Evolutionary conservation across 2,888 invertebrate species (phyloP).

Genomic region (Serripes groenlandicus): DNA sequence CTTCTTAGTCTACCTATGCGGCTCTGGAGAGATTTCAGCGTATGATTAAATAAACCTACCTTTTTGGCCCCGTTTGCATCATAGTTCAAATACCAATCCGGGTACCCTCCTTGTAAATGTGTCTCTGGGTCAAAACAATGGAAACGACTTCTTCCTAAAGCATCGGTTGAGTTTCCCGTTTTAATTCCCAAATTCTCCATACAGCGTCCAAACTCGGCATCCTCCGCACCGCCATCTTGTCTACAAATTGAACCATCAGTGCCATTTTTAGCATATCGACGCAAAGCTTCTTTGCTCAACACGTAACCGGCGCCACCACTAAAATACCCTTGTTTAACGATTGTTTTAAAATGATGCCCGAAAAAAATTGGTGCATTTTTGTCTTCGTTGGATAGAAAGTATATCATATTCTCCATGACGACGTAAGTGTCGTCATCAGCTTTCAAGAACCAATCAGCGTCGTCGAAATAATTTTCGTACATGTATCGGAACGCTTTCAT

Average conservation of each 20-base stretch:
- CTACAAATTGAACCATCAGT: slow-evolving; percentile 66
- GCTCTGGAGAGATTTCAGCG: too few relatives aligned
- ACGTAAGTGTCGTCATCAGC: slow-evolving; percentile 99
- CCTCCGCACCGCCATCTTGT: slow-evolving; percentile 82
- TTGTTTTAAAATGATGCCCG: slow-evolving; percentile 83
- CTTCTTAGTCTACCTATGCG: too few relatives aligned
- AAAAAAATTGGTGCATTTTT: slow-evolving; percentile 93
- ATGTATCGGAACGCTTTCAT: slow-evolving; percentile 96
- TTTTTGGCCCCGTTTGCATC: slow-evolving; percentile 81
- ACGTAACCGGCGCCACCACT: slow-evolving; percentile 92
- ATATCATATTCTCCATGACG: slow-evolving; percentile 96
- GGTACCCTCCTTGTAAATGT: slow-evolving; percentile 80
- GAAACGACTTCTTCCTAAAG: slow-evolving; percentile 80
- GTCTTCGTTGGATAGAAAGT: slow-evolving; percentile 90
- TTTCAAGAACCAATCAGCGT: slow-evolving; percentile 98
- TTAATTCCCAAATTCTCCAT: slow-evolving; percentile 82
- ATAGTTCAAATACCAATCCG: slow-evolving; percentile 82
- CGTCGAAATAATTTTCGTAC: slow-evolving; percentile 92
- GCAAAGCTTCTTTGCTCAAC: slow-evolving; percentile 92
- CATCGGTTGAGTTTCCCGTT: slow-evolving; percentile 80
- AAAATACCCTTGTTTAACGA: slow-evolving; percentile 86
- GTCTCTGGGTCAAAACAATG: slow-evolving; percentile 83
- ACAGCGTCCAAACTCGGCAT: slow-evolving; percentile 83
- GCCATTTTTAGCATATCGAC: slow-evolving; percentile 90
- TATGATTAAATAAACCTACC: too few relatives aligned